phyloP scores from a whole-genome alignment of 1,140 invertebrate genomes.

The Aleiodes sp. region DNA sequence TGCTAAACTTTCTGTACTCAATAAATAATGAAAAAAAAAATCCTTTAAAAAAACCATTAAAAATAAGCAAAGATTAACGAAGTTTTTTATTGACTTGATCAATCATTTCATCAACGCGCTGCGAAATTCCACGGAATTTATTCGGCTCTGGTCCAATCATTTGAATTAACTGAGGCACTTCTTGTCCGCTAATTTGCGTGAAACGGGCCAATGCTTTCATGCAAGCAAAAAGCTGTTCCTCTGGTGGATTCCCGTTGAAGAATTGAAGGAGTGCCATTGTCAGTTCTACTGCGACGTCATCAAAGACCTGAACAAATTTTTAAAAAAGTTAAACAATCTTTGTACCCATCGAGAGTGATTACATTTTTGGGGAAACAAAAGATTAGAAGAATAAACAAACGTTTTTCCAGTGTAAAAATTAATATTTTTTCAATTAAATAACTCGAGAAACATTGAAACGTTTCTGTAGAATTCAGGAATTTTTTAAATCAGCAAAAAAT shows the following conservation, averaged over 20 bases:
- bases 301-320: conserved; percentile 80
- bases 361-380: no score
- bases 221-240: conserved; percentile 82
- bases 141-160: conserved; percentile 91
- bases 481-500: no score
- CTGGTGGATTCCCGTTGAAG: conserved; percentile 80
- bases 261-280: conserved; percentile 93
- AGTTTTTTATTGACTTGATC: conserved; percentile 76
- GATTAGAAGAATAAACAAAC: no score
- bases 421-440: no score
- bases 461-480: no score
- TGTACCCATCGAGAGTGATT: no score
- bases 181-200: conserved; percentile 79
- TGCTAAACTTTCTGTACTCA: not conserved
- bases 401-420: no score
- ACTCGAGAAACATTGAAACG: no score
- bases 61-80: conserved; percentile 52
- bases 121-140: conserved; percentile 82
- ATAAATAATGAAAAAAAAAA: conserved; percentile 25
- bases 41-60: conserved; percentile 13
- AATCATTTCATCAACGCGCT: conserved; percentile 83
- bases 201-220: conserved; percentile 84
- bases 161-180: conserved; percentile 88
- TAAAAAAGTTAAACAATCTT: not conserved
- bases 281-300: conserved; percentile 91